Base-by-base conservation (phyloP, 2,797 vertebrate genomes). In the Allobates femoralis region DNA sequence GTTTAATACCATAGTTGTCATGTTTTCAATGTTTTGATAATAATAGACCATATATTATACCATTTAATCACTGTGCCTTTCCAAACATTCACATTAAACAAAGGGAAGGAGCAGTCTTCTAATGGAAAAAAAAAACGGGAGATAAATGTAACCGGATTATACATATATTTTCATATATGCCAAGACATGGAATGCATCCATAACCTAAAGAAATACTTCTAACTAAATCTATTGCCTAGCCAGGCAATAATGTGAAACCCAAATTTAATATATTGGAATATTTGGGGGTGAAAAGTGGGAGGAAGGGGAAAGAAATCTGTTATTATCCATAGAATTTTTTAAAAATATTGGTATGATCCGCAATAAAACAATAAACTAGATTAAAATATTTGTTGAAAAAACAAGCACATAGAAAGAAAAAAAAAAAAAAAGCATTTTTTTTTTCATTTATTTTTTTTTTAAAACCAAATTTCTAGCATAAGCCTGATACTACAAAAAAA, bases 361-460 rank as follows among this genome's bases (percentile, higher is more conserved):
- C 90, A 92, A 90, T 85, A 89, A 92, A 93, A 92, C 89, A 91
- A 86, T 76, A 93, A 83, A 91, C 90, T 91, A 93, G 80, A 91
- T 92, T 94, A 94, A 94, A 95, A 74, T 60, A 74, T 74, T 19
- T 50, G n/a, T 82, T 71, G 37, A 46, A 83, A 90, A 90, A 50
- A 62, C 85, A 92, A 95, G 90, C 91, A 92, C 94, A 94, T 94
- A n/a, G n/a, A n/a, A n/a, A n/a, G n/a, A n/a, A 92, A 95, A 95
- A 93, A 94, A 94, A 94, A 95, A 93, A 93, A 55, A 5, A 41
- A 71, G 14, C 12, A 89, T 88, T 93, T 82, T 92, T 83, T 92
- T 93, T 90, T n/a, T n/a, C n/a, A n/a, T n/a, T 71, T 83, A 86
- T 53, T 62, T 89, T 90, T 90, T 89, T 90, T 90, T 92, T 81